A percentile compares a stretch with the other conserved stretches of the same genome.
These are phyloP conservation scores for Clarias macrocephalus DNA, from an alignment of 2,113 vertebrate species.

Conservation along the genomic window DNA sequence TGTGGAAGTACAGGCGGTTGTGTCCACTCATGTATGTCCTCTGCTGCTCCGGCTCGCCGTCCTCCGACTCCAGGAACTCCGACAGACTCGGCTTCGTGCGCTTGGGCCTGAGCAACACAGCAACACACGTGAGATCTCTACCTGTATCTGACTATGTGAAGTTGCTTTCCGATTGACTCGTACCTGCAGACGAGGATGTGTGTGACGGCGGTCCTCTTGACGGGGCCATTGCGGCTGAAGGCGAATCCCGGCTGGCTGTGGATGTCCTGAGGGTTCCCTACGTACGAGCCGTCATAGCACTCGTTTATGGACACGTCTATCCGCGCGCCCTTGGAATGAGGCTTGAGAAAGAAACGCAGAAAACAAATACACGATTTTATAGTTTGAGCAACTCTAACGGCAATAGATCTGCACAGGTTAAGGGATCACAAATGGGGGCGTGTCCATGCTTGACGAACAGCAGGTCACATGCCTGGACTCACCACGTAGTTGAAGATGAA, in stretches of 20 bases:
- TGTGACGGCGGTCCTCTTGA: conserved; percentile 95
- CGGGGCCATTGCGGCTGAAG: conserved; percentile 96
- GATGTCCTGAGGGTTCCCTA: conserved; percentile 98
- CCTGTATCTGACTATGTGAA: not conserved
- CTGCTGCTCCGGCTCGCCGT: conserved; percentile 95
- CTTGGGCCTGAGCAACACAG: conserved; percentile 79
- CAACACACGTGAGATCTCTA: not conserved
- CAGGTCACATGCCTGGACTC: conserved; percentile 57
- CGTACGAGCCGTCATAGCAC: conserved; percentile 97
- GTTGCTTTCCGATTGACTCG: not conserved
- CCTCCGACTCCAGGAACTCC: conserved; percentile 95
- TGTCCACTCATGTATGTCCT: conserved; percentile 95
- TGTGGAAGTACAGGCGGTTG: conserved; percentile 98
- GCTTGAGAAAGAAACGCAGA: conserved; percentile 69
- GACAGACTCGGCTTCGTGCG: conserved; percentile 96
- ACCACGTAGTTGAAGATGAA: conserved; percentile 99
- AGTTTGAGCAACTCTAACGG: not conserved
- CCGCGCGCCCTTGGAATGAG: conserved; percentile 97
- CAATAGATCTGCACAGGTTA: not conserved
- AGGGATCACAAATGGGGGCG: not conserved
- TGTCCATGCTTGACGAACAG: not conserved
- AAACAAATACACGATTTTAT: not conserved
- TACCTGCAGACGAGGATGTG: conserved; percentile 97
- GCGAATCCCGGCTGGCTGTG: conserved; percentile 97
- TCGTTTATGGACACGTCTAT: conserved; percentile 99